Base-by-base conservation (phyloP, 2,113 vertebrate species). In the Telmatochromis bifrenatus region DNA sequence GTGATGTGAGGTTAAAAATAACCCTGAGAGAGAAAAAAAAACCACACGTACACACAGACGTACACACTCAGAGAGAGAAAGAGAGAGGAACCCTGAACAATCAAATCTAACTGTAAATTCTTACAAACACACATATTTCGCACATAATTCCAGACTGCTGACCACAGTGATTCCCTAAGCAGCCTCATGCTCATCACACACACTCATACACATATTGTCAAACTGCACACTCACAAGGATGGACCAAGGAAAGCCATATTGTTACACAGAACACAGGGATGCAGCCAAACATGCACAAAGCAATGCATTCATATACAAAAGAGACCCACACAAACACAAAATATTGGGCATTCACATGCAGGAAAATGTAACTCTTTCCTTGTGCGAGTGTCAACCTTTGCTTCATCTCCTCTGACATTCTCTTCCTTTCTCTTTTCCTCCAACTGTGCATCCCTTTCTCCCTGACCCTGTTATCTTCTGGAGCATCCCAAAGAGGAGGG, bases 401-500 rank as follows among this genome's bases (percentile, higher is more conserved):
- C 90, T 85, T 92, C 86, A 82, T 90, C 84, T 42, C 42, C 60
- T 91, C 84, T 56, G 23, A 84, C 84, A 6, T 75, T 77, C 60
- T 79, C 54, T 83, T 84, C 51, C 75, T 73, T 62, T 75, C 35
- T 81, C 81, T 81, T 53, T 37, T 90, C 90, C 79, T 92, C 90
- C 87, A 87, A 83, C 39, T 80, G 80, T 88, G 80, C 85, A 87
- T 93, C 92, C 84, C 89, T 89, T 90, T 91, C 77, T 91, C 91
- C 80, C 91, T 93, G 92, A 93, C 92, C 91, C 90, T 90, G 89
- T 93, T 91, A 88, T 90, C 90, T 92, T 91, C 90, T 94, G 90
- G 83, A 94, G 89, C 93, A 90, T 93, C 90, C 89, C 90, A 84
- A 45, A 89, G 83, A n/a, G 70, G 45, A 26, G 45, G 42, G 23